Evolutionary conservation across 2,797 vertebrate species (phyloP), one percentile per base, ranked within the genome.

Genomic region (Clarias fuscus): DNA sequence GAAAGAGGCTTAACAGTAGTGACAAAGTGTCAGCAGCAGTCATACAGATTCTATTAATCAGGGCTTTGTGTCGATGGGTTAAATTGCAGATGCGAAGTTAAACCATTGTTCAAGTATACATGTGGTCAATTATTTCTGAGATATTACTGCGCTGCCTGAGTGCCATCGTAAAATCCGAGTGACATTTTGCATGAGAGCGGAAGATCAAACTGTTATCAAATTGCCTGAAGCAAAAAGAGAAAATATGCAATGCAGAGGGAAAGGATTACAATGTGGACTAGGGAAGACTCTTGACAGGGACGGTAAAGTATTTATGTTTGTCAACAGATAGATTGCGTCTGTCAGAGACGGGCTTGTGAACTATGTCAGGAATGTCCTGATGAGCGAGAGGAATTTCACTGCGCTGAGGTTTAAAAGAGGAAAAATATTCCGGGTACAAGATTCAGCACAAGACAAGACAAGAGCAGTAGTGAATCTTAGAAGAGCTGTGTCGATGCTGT

Each of bases 271-370:
- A 82, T 68, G 62, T 17, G 79, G 30, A 67, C 15, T n/a, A 43
- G 3, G 33, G 61, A 59, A 59, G 7, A 15, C 20, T 24, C 33
- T 53, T 82, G 43, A 67, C 14, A 82, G n/a, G 24, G 40, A 48
- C 62, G 13, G 40, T 30, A 30, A 65, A 53, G 64, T 40, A 67
- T 53, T 81, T 67, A 30, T 65, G 62, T 27, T 65, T 13, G 53
- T 82, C 79, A 53, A 68, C 67, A 68, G 79, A 82, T 68, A 27
- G 40, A 30, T 68, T 43, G 43, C 48, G 64, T 82, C 40, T 68
- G 79, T 13, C 40, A 67, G 40, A 81, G 37, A 43, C 22, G 17
- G 61, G 78, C 43, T 80, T 80, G 59, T 18, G 8, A 81, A 81
- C 58, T n/a, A 53, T 67, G 62, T 17, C 40, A 82, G n/a, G 22